These are phyloP conservation scores for Sitodiplosis mosellana DNA, from an alignment of 1,140 invertebrate species.

Conservation along the genomic window DNA sequence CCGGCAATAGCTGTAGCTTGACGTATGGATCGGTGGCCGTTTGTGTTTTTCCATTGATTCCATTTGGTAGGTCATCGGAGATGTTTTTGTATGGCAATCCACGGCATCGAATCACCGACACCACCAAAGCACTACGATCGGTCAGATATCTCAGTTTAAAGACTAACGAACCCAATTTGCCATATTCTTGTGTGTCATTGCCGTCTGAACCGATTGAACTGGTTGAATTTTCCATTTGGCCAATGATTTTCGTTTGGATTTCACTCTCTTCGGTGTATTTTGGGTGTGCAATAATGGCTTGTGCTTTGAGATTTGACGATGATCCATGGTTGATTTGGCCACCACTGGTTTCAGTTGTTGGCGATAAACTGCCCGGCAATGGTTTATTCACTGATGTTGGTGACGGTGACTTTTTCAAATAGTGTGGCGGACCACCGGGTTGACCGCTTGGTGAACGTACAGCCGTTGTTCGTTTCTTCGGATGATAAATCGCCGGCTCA, in stretches of 20 bases:
- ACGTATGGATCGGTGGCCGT: constrained; percentile 75
- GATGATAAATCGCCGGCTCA: constrained; percentile 29
- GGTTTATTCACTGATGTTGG: constrained; percentile 50
- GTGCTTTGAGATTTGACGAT: constrained; percentile 13
- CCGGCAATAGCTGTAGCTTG: constrained; percentile 80
- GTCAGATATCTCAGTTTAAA: constrained; percentile 74
- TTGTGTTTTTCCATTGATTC: constrained; percentile 25
- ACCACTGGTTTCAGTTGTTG: constrained; percentile 24
- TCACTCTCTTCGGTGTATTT: constrained; percentile 23
- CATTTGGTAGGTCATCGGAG: constrained; percentile 16
- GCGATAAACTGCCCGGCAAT: constrained; percentile 22
- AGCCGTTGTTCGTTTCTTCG: constrained; percentile 34
- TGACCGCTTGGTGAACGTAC: constrained; percentile 38
- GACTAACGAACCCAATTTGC: constrained; percentile 62
- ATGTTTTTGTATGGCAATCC: constrained; percentile 56
- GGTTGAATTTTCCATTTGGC: constrained; percentile 26
- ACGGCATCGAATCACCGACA: constrained; percentile 75
- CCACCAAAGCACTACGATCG: constrained; percentile 76
- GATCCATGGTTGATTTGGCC: constrained; percentile 12
- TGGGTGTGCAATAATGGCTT: neutral
- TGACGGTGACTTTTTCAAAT: constrained; percentile 74
- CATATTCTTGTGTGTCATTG: constrained; percentile 32
- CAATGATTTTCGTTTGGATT: constrained; percentile 26
- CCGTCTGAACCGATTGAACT: constrained; percentile 27
- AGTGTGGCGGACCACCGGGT: constrained; percentile 44